phyloP scores from a whole-genome alignment of 2,888 invertebrate genomes.

The Adelognathus sp. region DNA sequence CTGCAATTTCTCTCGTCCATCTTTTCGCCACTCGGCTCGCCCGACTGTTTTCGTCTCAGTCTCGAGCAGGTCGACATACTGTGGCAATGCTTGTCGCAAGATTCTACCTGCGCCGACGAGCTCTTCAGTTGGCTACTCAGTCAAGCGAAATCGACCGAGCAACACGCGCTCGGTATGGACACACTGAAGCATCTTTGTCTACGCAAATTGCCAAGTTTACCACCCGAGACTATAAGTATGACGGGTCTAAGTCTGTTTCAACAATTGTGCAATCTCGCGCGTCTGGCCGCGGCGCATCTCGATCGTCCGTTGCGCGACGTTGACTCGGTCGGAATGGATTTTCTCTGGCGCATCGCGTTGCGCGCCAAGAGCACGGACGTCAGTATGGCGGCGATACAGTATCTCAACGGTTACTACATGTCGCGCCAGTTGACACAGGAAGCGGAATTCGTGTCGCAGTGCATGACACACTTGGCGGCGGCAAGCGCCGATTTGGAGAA shows the following conservation, averaged over 20 bases:
- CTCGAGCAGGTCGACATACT: constrained; percentile 95
- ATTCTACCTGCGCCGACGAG: constrained; percentile 94
- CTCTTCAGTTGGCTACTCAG: constrained; percentile 96
- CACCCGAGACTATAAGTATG: constrained; percentile 95
- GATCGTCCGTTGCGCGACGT: constrained; percentile 80
- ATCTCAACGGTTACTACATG: constrained; percentile 96
- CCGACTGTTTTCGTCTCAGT: constrained; percentile 92
- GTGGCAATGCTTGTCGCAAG: constrained; percentile 95
- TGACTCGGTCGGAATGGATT: constrained; percentile 92
- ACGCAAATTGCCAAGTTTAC: constrained; percentile 93
- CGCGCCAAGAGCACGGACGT: constrained; percentile 96
- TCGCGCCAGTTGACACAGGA: constrained; percentile 95
- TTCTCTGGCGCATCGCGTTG: constrained; percentile 96
- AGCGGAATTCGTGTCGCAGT: constrained; percentile 95
- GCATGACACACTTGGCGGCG: constrained; percentile 94
- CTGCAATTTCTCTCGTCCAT: constrained; percentile 96
- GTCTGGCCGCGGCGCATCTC: constrained; percentile 88
- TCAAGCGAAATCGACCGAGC: constrained; percentile 95
- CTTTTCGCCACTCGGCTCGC: constrained; percentile 94
- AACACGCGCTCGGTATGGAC: constrained; percentile 94
- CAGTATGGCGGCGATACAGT: constrained; percentile 96
- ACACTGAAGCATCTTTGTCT: constrained; percentile 93
- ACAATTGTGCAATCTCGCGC: constrained; percentile 93
- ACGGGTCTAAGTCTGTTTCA: constrained; percentile 95
- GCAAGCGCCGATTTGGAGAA: constrained; percentile 88